phyloP scores from a whole-genome alignment of 2,888 invertebrate species.

The Muscina levida region DNA sequence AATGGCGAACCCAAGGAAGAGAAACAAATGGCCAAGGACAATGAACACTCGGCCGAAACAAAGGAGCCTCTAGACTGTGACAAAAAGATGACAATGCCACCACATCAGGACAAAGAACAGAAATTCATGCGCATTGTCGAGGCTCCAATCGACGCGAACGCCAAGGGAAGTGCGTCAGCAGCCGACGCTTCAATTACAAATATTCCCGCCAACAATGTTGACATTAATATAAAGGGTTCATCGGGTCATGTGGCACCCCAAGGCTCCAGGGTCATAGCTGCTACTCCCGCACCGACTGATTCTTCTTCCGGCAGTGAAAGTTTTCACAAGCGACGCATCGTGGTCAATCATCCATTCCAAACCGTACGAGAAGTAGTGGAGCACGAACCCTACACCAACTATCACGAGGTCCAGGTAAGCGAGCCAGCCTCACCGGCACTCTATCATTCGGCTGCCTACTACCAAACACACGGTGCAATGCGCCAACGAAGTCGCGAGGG shows the following conservation, averaged over 20 bases:
- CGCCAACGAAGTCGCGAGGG: slow-evolving; percentile 25
- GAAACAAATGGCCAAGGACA: slow-evolving; percentile 17
- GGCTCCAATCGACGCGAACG: slow-evolving; percentile 68
- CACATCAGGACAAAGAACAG: slow-evolving; percentile 75
- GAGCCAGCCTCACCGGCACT: slow-evolving; percentile 79
- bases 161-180: slow-evolving; percentile 66
- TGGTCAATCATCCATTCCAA: slow-evolving; percentile 83
- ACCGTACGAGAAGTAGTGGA: slow-evolving; percentile 83
- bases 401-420: slow-evolving; percentile 82
- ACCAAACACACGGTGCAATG: slow-evolving; percentile 71
- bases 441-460: slow-evolving; percentile 72
- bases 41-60: slow-evolving; percentile 45
- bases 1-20: slow-evolving; percentile 39
- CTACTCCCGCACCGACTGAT: slow-evolving; percentile 81
- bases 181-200: slow-evolving; percentile 41
- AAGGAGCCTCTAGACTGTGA: slow-evolving; percentile 70
- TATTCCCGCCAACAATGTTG: slow-evolving; percentile 70
- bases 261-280: slow-evolving; percentile 82
- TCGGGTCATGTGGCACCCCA: slow-evolving; percentile 77
- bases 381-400: slow-evolving; percentile 83
- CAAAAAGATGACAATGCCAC: slow-evolving; percentile 54
- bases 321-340: slow-evolving; percentile 83
- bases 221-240: slow-evolving; percentile 78
- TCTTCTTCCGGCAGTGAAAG: slow-evolving; percentile 81
- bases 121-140: slow-evolving; percentile 81